Percentiles rank a stretch among this genome's conserved stretches.
Conservation (phyloP, 2,888 invertebrate species). For the Margaritifera margaritifera region DNA sequence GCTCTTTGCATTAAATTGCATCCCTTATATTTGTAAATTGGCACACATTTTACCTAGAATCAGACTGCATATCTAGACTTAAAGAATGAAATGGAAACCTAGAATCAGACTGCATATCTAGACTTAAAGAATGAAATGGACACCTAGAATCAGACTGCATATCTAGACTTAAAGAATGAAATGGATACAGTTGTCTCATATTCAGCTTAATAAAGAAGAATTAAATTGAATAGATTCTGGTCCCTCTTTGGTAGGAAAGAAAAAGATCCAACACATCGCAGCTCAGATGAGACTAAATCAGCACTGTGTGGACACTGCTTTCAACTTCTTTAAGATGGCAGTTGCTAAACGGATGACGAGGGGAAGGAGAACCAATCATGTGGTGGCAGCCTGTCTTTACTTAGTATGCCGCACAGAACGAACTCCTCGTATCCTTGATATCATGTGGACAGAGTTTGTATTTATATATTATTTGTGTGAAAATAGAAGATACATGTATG, state of each 20-base stretch:
- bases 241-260: constrained; percentile 74
- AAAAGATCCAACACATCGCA: constrained; percentile 88
- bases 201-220: too few species aligned
- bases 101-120: too few species aligned
- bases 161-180: too few species aligned
- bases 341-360: constrained; percentile 79
- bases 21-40: too few species aligned
- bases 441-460: background rate
- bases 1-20: too few species aligned
- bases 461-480: background rate
- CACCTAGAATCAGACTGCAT: too few species aligned
- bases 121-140: too few species aligned
- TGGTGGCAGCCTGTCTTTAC: constrained; percentile 97
- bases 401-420: constrained; percentile 96
- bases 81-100: too few species aligned
- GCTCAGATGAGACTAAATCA: constrained; percentile 90
- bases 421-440: constrained; percentile 85
- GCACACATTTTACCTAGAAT: too few species aligned
- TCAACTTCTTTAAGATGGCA: constrained; percentile 74
- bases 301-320: constrained; percentile 93
- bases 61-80: too few species aligned
- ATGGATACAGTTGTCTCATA: too few species aligned
- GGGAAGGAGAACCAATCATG: constrained; percentile 90
- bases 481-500: background rate
- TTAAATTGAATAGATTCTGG: too few species aligned